Conservation (phyloP, 1,140 invertebrate genomes). For the Drosophila suzukii region DNA sequence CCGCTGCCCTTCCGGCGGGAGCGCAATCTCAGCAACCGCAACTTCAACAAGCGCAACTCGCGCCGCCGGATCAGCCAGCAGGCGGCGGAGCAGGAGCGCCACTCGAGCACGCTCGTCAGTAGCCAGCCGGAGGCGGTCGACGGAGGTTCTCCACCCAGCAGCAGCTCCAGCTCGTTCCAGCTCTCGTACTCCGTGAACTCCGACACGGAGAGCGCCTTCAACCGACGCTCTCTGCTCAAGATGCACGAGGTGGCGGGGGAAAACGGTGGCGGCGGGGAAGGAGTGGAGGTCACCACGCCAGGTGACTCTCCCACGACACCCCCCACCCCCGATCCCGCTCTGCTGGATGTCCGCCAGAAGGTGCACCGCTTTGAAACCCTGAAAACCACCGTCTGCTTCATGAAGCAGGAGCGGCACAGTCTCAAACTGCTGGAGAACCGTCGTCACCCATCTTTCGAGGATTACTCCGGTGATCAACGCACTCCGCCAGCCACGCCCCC, state of each 20-base stretch:
- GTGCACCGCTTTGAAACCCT: constrained; percentile 72
- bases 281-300: background rate
- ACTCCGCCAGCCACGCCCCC: constrained; percentile 49
- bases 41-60: constrained; percentile 77
- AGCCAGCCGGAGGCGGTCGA: constrained; percentile 28
- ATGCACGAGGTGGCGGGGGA: constrained; percentile 45
- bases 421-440: constrained; percentile 67
- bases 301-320: constrained; percentile 20
- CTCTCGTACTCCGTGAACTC: constrained; percentile 72
- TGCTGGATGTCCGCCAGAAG: constrained; percentile 74
- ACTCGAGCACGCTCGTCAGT: constrained; percentile 31
- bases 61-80: constrained; percentile 59
- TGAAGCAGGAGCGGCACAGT: constrained; percentile 56
- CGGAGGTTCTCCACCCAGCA: constrained; percentile 25
- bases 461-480: background rate
- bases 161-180: constrained; percentile 67
- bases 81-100: constrained; percentile 47
- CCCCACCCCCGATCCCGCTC: constrained; percentile 63
- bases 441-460: constrained; percentile 51
- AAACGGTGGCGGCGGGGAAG: background rate
- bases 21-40: constrained; percentile 79
- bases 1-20: constrained; percentile 78
- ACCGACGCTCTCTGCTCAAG: constrained; percentile 62
- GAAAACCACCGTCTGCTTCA: constrained; percentile 41
- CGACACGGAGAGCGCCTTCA: constrained; percentile 69